phyloP scores from a whole-genome alignment of 2,113 vertebrate genomes.

The Oceanodroma tethys region DNA sequence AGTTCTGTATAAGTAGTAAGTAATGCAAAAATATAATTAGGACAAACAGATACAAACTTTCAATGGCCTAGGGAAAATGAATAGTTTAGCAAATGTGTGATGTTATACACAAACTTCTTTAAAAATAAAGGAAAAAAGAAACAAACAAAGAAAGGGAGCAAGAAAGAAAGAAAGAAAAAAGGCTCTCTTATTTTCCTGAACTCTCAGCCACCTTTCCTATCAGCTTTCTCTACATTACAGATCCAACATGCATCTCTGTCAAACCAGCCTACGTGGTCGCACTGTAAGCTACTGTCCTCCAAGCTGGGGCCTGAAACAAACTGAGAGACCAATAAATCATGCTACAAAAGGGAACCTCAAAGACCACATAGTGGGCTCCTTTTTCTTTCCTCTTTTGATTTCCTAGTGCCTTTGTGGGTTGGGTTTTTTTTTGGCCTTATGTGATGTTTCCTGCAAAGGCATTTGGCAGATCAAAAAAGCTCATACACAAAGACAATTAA shows the following conservation, averaged over 20 bases:
- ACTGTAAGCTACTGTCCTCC: not conserved
- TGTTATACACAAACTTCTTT: not conserved
- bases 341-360: not conserved
- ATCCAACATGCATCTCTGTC: constrained; percentile 39
- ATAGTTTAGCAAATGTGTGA: not conserved
- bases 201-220: not conserved
- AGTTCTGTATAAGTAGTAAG: not conserved
- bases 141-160: not conserved
- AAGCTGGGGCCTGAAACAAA: not conserved
- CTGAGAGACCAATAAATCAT: constrained; percentile 41
- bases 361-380: not conserved
- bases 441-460: not conserved
- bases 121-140: not conserved
- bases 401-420: not conserved
- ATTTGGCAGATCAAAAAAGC: constrained; percentile 4
- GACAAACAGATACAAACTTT: not conserved
- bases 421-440: not conserved
- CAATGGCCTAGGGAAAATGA: not conserved
- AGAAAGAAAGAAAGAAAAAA: not conserved
- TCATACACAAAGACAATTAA: not conserved
- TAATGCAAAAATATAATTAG: not conserved
- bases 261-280: not conserved
- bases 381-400: not conserved
- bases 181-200: not conserved
- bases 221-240: not conserved